These are phyloP conservation scores for Dendrolimus houi DNA, from an alignment of 2,888 invertebrate genomes.

Conservation along the genomic window DNA sequence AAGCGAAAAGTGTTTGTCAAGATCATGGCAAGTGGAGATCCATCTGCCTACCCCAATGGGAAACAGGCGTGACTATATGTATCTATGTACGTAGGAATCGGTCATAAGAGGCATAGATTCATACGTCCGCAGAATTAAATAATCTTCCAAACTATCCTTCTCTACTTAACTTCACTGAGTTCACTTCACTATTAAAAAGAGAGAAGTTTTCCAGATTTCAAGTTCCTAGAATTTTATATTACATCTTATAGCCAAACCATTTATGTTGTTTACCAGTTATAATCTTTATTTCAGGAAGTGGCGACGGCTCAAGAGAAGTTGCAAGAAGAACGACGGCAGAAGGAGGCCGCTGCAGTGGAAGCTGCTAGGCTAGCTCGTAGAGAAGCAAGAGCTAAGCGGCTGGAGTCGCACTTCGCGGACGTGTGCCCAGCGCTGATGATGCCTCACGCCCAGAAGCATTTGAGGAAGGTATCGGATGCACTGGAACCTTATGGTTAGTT, in stretches of 20 bases:
- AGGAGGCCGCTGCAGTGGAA: conserved; percentile 54
- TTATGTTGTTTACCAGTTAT: too few species aligned
- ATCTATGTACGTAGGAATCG: too few species aligned
- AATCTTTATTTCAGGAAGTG: conserved; percentile 32
- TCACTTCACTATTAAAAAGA: too few species aligned
- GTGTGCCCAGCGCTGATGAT: conserved; percentile 67
- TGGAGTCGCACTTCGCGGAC: conserved; percentile 68
- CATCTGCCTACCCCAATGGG: too few species aligned
- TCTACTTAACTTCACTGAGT: too few species aligned
- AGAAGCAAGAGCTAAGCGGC: conserved; percentile 62
- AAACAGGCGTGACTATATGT: too few species aligned
- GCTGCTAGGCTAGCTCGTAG: conserved; percentile 64
- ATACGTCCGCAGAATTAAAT: too few species aligned
- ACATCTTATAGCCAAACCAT: not conserved
- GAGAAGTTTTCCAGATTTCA: not conserved
- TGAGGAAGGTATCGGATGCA: conserved; percentile 53
- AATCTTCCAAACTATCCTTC: too few species aligned
- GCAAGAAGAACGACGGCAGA: conserved; percentile 32
- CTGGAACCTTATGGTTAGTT: conserved; percentile 48
- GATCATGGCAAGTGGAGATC: too few species aligned
- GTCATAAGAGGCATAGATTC: too few species aligned
- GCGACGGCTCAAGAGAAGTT: conserved; percentile 44
- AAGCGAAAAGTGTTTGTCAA: too few species aligned
- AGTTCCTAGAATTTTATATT: not conserved
- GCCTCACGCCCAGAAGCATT: conserved; percentile 68